Conservation (phyloP, 1,140 invertebrate genomes). For the Trissolcus basalis region DNA sequence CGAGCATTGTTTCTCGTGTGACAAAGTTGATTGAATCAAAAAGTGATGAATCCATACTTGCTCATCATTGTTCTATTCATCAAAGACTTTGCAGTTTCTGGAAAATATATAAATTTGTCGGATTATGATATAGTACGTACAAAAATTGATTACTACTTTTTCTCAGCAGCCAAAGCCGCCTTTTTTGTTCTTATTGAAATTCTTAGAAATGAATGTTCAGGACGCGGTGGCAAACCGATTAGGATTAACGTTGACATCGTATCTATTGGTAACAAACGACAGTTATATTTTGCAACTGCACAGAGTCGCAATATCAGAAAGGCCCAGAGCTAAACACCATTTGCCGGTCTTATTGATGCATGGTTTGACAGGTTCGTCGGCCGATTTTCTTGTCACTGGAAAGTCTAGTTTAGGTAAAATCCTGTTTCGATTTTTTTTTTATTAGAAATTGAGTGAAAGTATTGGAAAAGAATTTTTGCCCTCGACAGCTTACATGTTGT, state of each 20-base stretch:
- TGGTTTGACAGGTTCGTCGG: constrained; percentile 79
- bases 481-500: constrained; percentile 79
- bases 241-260: constrained; percentile 3
- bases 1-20: too few relatives aligned
- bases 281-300: constrained; percentile 7
- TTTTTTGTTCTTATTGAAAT: too few relatives aligned
- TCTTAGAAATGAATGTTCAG: constrained; percentile 1
- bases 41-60: too few relatives aligned
- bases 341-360: constrained; percentile 80
- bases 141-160: not conserved
- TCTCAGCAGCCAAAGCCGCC: not conserved
- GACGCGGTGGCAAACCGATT: constrained; percentile 1
- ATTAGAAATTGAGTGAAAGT: too few relatives aligned
- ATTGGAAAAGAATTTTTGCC: too few relatives aligned
- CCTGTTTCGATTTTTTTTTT: too few relatives aligned
- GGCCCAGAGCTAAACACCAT: constrained; percentile 29
- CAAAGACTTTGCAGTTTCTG: too few relatives aligned
- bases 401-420: constrained; percentile 14
- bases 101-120: not conserved
- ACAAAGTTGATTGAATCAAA: too few relatives aligned
- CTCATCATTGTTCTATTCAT: too few relatives aligned
- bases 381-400: constrained; percentile 79
- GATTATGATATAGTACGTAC: not conserved
- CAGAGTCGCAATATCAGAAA: constrained; percentile 9
- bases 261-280: constrained; percentile 28